Percentiles rank a stretch among this genome's conserved stretches.
phyloP scores from a whole-genome alignment of 2,888 invertebrate species.

The Lasiommata megera region DNA sequence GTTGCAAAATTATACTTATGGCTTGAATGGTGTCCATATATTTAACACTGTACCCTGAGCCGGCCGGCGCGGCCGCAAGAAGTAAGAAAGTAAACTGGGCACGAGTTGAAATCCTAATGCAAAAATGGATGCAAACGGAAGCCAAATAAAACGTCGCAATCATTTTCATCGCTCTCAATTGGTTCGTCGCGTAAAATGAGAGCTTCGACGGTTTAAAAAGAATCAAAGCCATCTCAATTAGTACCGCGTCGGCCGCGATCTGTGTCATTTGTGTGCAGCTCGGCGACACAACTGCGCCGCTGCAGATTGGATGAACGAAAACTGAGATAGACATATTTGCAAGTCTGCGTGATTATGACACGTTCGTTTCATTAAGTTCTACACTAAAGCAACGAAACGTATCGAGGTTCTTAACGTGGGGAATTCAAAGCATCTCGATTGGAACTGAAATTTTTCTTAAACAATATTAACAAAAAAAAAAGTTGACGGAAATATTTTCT shows the following conservation, averaged over 20 bases:
- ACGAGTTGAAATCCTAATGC: neutral
- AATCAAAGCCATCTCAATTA: constrained; percentile 8
- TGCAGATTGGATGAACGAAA: neutral
- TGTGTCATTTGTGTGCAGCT: constrained; percentile 4
- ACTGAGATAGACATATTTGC: neutral
- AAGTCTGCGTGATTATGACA: neutral
- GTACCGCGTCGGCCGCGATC: neutral
- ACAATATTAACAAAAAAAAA: too few species aligned
- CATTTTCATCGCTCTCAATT: neutral
- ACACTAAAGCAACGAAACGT: too few species aligned
- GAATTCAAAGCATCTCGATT: too few species aligned
- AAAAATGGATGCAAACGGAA: neutral
- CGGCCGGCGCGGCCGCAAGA: too few species aligned
- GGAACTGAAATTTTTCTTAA: too few species aligned
- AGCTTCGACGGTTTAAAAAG: neutral
- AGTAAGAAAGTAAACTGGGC: too few species aligned
- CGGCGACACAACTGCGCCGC: neutral
- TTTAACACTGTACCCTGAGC: too few species aligned
- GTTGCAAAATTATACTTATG: too few species aligned
- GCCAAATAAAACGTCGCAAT: constrained; percentile 3
- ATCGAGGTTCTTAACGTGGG: too few species aligned
- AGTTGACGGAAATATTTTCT: too few species aligned
- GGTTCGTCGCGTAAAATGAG: constrained; percentile 2
- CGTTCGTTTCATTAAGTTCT: neutral
- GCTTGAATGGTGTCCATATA: too few species aligned